Conservation (phyloP, 2,113 vertebrate genomes). For the Labeo catla region DNA sequence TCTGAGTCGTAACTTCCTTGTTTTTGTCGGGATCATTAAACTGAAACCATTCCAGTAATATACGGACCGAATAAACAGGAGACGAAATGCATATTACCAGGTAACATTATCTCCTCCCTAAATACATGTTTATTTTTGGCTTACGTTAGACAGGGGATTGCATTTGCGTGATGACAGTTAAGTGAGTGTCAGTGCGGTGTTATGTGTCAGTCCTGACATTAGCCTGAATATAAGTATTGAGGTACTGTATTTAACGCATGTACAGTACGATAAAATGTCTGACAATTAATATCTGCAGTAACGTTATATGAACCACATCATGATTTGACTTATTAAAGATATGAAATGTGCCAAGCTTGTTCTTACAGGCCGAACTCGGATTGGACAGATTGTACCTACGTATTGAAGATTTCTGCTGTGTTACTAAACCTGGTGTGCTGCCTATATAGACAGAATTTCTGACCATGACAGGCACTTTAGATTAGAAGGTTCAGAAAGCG, state of each 20-base stretch:
- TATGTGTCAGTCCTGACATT: conserved; percentile 7
- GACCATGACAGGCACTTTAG: background rate
- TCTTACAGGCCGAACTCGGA: conserved; percentile 26
- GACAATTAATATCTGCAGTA: background rate
- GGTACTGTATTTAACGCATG: background rate
- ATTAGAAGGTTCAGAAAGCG: background rate
- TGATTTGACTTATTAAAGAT: background rate
- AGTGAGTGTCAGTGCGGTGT: conserved; percentile 8
- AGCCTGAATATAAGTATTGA: background rate
- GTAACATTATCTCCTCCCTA: background rate
- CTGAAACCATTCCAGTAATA: conserved; percentile 23
- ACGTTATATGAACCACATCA: background rate
- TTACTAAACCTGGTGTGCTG: background rate
- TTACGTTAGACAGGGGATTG: background rate
- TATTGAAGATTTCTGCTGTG: background rate
- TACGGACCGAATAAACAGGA: conserved; percentile 16
- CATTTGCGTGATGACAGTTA: conserved; percentile 7
- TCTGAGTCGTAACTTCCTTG: conserved; percentile 14
- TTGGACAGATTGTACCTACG: background rate
- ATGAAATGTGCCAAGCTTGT: background rate
- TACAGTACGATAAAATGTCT: background rate
- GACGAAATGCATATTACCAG: conserved; percentile 31
- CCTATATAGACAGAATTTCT: background rate
- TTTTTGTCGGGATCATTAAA: conserved; percentile 39
- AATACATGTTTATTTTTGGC: background rate